A percentile compares a stretch with the other conserved stretches of the same genome.
These are phyloP conservation scores for Odontomachus brunneus DNA, from an alignment of 1,140 invertebrate genomes.

Conservation along the genomic window DNA sequence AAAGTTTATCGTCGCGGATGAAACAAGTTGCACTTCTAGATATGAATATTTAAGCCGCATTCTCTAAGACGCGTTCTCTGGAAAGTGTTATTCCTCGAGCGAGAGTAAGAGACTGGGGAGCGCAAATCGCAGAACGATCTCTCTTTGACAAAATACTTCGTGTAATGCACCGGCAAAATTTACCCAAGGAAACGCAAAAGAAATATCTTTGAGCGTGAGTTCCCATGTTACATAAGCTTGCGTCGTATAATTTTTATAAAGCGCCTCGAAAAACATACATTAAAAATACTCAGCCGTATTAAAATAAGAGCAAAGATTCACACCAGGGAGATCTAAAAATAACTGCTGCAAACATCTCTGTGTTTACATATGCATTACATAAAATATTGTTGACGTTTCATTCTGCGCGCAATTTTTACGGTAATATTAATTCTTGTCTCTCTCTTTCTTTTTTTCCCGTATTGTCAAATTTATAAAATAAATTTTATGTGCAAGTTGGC, in stretches of 20 bases:
- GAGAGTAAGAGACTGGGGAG: slow-evolving; percentile 12
- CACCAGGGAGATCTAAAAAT: neutral
- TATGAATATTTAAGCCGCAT: slow-evolving; percentile 30
- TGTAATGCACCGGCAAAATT: neutral
- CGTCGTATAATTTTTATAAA: neutral
- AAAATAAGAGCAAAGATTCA: neutral
- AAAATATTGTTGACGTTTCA: too few relatives aligned
- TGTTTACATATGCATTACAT: neutral
- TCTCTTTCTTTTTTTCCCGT: neutral
- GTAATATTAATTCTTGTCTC: too few relatives aligned
- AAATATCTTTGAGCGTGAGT: neutral
- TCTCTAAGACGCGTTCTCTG: slow-evolving; percentile 19
- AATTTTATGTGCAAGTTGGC: neutral
- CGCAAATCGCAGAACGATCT: neutral
- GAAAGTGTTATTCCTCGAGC: neutral
- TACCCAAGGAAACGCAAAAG: neutral
- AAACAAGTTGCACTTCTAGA: neutral
- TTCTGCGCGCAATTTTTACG: too few relatives aligned
- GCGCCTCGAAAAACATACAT: neutral
- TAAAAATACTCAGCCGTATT: neutral
- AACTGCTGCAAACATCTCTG: neutral
- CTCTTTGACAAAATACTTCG: slow-evolving; percentile 2
- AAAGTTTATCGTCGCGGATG: slow-evolving; percentile 9
- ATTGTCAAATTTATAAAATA: neutral
- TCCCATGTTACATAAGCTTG: neutral